Evolutionary conservation across 92 coral and sea anemone species (phyloP).

Genomic region (Porites rus): DNA sequence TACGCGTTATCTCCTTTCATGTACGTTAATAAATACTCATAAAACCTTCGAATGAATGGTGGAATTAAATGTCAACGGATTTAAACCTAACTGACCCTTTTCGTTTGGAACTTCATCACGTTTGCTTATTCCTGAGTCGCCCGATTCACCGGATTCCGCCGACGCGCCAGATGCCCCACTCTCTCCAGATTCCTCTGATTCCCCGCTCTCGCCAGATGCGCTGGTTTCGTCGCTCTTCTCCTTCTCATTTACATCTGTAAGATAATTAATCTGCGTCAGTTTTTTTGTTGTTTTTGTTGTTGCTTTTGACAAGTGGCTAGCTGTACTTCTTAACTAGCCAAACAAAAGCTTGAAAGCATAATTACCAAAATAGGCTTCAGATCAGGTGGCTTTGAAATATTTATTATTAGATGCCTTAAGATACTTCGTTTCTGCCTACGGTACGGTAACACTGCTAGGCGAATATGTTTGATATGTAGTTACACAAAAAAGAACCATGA

Average conservation of each 20-base stretch:
- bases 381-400: too few species aligned
- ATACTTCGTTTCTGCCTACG: too few species aligned
- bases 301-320: too few species aligned
- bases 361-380: too few species aligned
- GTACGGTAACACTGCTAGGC: too few species aligned
- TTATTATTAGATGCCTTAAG: too few species aligned
- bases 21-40: not conserved
- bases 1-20: too few species aligned
- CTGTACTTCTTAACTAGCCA: too few species aligned
- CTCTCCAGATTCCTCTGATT: constrained; percentile 19
- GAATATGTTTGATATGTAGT: too few species aligned
- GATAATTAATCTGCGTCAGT: not conserved
- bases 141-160: constrained; percentile 16
- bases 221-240: constrained; percentile 22
- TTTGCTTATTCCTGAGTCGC: constrained; percentile 51
- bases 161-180: constrained; percentile 24
- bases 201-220: constrained; percentile 54
- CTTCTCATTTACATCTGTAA: not conserved
- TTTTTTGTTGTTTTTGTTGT: too few species aligned
- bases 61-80: not conserved
- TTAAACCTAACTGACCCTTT: constrained; percentile 9
- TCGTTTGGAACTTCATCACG: constrained; percentile 52
- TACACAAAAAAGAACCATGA: too few species aligned
- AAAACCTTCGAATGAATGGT: not conserved
- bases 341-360: too few species aligned